Evolutionary conservation across 2,888 invertebrate genomes (phyloP).

Genomic region (Pinctada fucata): DNA sequence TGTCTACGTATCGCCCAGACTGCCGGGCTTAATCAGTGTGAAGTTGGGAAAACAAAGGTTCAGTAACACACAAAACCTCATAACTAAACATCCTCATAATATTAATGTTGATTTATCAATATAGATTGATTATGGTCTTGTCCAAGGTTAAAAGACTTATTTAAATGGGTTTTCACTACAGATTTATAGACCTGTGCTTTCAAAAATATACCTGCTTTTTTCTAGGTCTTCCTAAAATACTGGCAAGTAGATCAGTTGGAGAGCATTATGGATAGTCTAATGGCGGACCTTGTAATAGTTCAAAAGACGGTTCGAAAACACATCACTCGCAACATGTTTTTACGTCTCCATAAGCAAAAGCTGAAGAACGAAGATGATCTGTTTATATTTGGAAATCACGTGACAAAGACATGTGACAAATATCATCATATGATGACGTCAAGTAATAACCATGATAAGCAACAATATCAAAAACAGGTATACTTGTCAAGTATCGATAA

Average conservation of each 20-base stretch:
- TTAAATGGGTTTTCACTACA: no score
- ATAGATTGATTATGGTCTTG: no score
- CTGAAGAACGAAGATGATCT: slow-evolving; percentile 41
- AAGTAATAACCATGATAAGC: slow-evolving; percentile 43
- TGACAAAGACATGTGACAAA: slow-evolving; percentile 37
- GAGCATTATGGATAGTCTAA: slow-evolving; percentile 48
- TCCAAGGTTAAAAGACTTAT: no score
- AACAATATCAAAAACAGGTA: slow-evolving; percentile 28
- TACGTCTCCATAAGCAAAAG: slow-evolving; percentile 23
- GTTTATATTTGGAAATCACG: slow-evolving; percentile 32
- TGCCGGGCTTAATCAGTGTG: slow-evolving; percentile 54
- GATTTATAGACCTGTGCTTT: no score
- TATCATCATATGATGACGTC: slow-evolving; percentile 41
- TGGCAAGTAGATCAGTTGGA: slow-evolving; percentile 69
- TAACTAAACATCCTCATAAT: no score
- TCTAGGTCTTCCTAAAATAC: slow-evolving; percentile 71
- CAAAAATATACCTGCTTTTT: neutral
- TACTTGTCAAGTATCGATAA: no score
- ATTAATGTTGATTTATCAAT: no score
- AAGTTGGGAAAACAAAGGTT: slow-evolving; percentile 64
- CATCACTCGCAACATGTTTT: slow-evolving; percentile 47
- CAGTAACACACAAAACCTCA: neutral
- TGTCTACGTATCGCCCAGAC: slow-evolving; percentile 52
- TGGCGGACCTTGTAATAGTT: slow-evolving; percentile 51
- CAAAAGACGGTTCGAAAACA: slow-evolving; percentile 61